phyloP scores from a whole-genome alignment of 2,113 vertebrate species.

The Trogon surrucura region DNA sequence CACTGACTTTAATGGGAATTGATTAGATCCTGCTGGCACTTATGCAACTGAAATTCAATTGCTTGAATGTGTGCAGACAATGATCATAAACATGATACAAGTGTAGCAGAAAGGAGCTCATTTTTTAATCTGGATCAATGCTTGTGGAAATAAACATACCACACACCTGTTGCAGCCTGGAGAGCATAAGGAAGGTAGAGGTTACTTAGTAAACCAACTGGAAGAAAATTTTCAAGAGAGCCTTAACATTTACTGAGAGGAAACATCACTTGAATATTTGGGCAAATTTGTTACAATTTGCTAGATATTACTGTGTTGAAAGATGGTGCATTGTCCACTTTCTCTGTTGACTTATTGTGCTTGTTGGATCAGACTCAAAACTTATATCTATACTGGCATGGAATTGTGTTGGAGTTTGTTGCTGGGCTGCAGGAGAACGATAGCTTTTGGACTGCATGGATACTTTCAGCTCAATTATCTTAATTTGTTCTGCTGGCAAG shows the following conservation, averaged over 20 bases:
- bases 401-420: neutral
- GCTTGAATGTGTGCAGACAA: conserved; percentile 25
- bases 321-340: neutral
- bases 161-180: neutral
- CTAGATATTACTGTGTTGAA: neutral
- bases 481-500: conserved; percentile 42
- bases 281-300: neutral
- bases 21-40: conserved; percentile 25
- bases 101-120: neutral
- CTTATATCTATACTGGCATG: neutral
- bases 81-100: conserved; percentile 26
- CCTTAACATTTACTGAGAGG: neutral
- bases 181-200: neutral
- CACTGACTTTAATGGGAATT: conserved; percentile 52
- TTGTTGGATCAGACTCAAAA: conserved; percentile 5
- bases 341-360: neutral
- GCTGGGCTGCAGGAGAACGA: neutral
- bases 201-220: neutral
- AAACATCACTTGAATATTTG: neutral
- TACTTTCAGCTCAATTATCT: conserved; percentile 24
- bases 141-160: neutral
- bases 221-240: neutral
- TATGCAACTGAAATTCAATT: conserved; percentile 45
- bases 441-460: neutral
- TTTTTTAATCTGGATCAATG: neutral